Percentiles rank a stretch among this genome's conserved stretches.
phyloP scores from a whole-genome alignment of 2,888 invertebrate species.

The Lasius platythorax region DNA sequence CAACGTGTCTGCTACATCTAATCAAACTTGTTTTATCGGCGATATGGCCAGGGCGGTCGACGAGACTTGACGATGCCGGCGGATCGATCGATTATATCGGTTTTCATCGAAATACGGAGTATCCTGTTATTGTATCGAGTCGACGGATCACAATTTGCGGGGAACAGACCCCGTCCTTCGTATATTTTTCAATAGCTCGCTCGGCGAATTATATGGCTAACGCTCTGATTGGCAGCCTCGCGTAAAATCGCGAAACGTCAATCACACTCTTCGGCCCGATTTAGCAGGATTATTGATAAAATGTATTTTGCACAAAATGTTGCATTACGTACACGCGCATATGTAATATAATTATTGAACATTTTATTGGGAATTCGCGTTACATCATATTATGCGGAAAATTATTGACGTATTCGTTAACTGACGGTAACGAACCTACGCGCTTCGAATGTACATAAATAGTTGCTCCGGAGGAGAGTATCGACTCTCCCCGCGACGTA shows the following conservation, averaged over 20 bases:
- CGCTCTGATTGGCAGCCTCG: neutral
- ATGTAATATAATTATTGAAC: neutral
- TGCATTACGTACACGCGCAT: neutral
- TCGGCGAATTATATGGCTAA: constrained; percentile 12
- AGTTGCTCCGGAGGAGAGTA: constrained; percentile 4
- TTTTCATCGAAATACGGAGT: constrained; percentile 16
- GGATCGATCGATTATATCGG: constrained; percentile 41
- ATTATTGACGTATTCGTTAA: neutral
- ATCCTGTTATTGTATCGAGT: constrained; percentile 27
- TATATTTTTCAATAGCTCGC: constrained; percentile 6
- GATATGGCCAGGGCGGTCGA: constrained; percentile 6
- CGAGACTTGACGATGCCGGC: constrained; percentile 20
- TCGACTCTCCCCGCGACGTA: constrained; percentile 12
- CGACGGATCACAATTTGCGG: constrained; percentile 12
- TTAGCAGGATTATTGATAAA: neutral
- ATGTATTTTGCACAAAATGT: neutral
- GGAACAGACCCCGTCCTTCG: neutral
- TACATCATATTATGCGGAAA: neutral
- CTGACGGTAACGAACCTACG: constrained; percentile 9
- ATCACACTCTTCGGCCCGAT: neutral
- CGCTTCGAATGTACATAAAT: constrained; percentile 17
- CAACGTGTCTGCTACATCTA: constrained; percentile 50
- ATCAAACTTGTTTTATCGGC: constrained; percentile 52
- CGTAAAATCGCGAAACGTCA: neutral
- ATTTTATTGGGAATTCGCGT: neutral